Evolutionary conservation across 1,140 invertebrate genomes (phyloP).

Genomic region (Glomeris maerens): DNA sequence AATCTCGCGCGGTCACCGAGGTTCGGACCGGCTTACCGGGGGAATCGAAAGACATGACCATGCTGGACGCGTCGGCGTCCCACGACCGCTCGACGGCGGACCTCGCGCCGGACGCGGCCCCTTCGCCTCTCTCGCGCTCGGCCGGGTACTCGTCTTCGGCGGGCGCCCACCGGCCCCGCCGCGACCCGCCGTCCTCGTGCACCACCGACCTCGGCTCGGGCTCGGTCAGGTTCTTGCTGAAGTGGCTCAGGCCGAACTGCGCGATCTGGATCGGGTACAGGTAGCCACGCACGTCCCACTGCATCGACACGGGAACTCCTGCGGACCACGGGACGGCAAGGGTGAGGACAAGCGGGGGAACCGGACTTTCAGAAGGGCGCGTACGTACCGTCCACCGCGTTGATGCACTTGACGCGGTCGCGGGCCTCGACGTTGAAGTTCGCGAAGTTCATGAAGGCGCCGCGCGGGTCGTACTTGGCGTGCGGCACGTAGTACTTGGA

Average conservation of each 20-base stretch:
- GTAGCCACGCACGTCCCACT: slow-evolving; percentile 78
- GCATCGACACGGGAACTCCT: slow-evolving; percentile 82
- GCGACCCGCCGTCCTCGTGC: slow-evolving; percentile 57
- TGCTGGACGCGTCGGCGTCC: slow-evolving; percentile 16
- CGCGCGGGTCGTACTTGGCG: slow-evolving; percentile 68
- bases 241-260: slow-evolving; percentile 93
- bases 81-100: slow-evolving; percentile 12
- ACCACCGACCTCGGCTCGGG: slow-evolving; percentile 48
- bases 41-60: slow-evolving; percentile 24
- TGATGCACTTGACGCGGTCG: slow-evolving; percentile 89
- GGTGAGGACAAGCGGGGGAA: too few species aligned
- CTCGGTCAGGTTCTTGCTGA: slow-evolving; percentile 82
- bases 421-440: slow-evolving; percentile 93
- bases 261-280: slow-evolving; percentile 98
- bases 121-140: slow-evolving; percentile 21
- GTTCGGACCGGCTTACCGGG: slow-evolving; percentile 20
- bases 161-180: slow-evolving; percentile 31
- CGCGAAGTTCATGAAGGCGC: slow-evolving; percentile 89
- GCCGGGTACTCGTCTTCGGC: slow-evolving; percentile 21
- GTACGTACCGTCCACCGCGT: slow-evolving; percentile 55
- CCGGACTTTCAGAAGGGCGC: not conserved
- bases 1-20: too few species aligned
- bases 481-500: slow-evolving; percentile 79
- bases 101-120: slow-evolving; percentile 23
- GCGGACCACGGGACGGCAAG: too few species aligned